These are phyloP conservation scores for Norana najaformis DNA, from an alignment of 2,888 invertebrate genomes.

Conservation along the genomic window DNA sequence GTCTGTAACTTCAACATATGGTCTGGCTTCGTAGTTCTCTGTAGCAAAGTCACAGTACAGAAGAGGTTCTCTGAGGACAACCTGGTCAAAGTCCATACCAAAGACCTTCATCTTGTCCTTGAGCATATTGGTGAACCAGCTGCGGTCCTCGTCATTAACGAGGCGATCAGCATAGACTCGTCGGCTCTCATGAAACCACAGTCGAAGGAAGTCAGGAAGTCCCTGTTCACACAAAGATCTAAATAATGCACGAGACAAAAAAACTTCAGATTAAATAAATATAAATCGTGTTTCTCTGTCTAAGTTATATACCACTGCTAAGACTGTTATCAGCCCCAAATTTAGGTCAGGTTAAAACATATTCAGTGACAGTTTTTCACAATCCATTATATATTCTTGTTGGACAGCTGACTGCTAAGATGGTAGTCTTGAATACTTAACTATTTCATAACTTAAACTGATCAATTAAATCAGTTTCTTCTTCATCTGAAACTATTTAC, in stretches of 20 bases:
- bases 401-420: background rate
- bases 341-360: too few species aligned
- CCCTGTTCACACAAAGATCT: constrained; percentile 44
- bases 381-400: background rate
- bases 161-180: constrained; percentile 63
- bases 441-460: too few species aligned
- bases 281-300: background rate
- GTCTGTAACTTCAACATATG: constrained; percentile 72
- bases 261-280: background rate
- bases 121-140: constrained; percentile 56
- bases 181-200: constrained; percentile 63
- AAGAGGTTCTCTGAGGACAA: constrained; percentile 67
- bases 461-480: too few species aligned
- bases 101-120: constrained; percentile 67
- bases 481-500: too few species aligned
- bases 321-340: too few species aligned
- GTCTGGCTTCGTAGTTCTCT: constrained; percentile 61
- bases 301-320: too few species aligned
- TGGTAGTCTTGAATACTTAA: too few species aligned
- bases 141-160: constrained; percentile 62
- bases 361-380: background rate
- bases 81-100: constrained; percentile 64
- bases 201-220: constrained; percentile 54
- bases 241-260: background rate
- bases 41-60: constrained; percentile 72